These are phyloP conservation scores for Nilaparvata lugens DNA, from an alignment of 1,140 invertebrate species.

Conservation along the genomic window DNA sequence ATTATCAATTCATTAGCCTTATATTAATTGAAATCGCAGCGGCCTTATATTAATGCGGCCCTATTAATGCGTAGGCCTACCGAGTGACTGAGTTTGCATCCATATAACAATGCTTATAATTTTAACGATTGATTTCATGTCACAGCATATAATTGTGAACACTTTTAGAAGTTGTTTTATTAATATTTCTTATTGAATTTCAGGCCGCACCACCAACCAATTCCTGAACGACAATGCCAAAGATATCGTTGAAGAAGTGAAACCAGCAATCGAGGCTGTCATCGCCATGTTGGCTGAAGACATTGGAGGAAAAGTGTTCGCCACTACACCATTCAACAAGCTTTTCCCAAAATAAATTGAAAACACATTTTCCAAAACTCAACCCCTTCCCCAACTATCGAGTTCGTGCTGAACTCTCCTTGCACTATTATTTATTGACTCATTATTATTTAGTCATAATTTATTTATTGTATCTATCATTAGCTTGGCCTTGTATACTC, in stretches of 20 bases:
- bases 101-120: too few species aligned
- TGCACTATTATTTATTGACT: too few species aligned
- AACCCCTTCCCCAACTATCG: too few species aligned
- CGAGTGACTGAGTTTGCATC: too few species aligned
- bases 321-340: constrained; percentile 38
- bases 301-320: constrained; percentile 42
- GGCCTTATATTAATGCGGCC: too few species aligned
- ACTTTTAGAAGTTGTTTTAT: not conserved
- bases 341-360: constrained; percentile 30
- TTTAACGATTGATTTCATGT: too few species aligned
- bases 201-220: constrained; percentile 36
- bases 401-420: too few species aligned
- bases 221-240: constrained; percentile 40
- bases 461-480: not conserved
- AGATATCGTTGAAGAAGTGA: constrained; percentile 39
- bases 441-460: not conserved
- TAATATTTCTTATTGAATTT: constrained; percentile 13
- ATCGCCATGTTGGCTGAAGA: constrained; percentile 41
- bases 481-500: not conserved
- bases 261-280: constrained; percentile 42
- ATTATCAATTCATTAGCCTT: too few species aligned
- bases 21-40: too few species aligned
- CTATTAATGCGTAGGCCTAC: too few species aligned
- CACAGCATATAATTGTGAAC: too few species aligned
- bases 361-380: not conserved